These are phyloP conservation scores for Drosophila kambysellisi DNA, from an alignment of 2,888 invertebrate species.

Conservation along the genomic window DNA sequence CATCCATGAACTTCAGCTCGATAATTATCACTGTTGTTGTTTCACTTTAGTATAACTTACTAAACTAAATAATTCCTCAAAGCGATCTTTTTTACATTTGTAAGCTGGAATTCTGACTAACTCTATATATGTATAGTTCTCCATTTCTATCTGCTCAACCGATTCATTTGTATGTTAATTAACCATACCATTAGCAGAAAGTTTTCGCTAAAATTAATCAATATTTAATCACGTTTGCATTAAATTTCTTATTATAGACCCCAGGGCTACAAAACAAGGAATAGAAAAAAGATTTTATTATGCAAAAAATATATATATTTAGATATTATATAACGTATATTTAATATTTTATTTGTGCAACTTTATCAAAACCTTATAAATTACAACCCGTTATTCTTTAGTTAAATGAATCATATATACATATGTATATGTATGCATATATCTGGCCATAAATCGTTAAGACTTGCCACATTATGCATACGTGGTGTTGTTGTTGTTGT, in stretches of 20 bases:
- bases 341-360: not conserved
- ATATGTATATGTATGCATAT: constrained; percentile 19
- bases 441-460: constrained; percentile 62
- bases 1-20: not conserved
- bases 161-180: not conserved
- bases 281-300: not conserved
- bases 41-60: not conserved
- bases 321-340: not conserved
- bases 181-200: not conserved
- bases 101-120: not conserved
- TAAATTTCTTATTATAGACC: not conserved
- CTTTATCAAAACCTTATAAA: not conserved
- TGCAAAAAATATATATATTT: not conserved
- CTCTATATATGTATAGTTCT: not conserved
- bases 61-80: not conserved
- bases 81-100: not conserved
- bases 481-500: constrained; percentile 36
- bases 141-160: not conserved
- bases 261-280: not conserved
- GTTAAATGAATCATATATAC: constrained; percentile 22
- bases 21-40: constrained; percentile 11
- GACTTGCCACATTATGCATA: constrained; percentile 72
- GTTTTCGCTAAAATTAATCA: not conserved
- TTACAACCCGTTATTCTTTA: constrained; percentile 11
- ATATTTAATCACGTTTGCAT: not conserved